Evolutionary conservation across 1,140 invertebrate genomes (phyloP).

Genomic region (Ceratoteleas bidentatus): DNA sequence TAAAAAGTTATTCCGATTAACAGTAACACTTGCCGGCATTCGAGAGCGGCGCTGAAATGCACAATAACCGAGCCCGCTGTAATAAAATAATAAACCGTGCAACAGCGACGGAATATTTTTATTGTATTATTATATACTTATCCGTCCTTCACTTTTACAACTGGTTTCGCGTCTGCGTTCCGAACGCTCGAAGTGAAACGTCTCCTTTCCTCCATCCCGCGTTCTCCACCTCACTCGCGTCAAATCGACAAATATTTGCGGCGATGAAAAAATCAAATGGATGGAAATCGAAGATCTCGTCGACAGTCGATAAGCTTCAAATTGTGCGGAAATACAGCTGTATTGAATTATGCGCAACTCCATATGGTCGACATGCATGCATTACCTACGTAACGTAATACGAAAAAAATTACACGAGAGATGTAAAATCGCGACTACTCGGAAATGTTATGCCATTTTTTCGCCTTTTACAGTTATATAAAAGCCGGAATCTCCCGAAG

Average conservation of each 20-base stretch:
- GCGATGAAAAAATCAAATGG: slow-evolving; percentile 12
- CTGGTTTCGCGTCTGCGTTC: slow-evolving; percentile 12
- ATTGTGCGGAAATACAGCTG: slow-evolving; percentile 11
- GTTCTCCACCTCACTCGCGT: background rate
- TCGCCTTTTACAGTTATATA: too few species aligned
- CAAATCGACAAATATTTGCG: slow-evolving; percentile 17
- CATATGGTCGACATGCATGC: too few species aligned
- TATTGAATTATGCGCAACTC: too few species aligned
- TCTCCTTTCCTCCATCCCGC: background rate
- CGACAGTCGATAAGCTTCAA: slow-evolving; percentile 31
- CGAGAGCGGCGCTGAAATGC: background rate
- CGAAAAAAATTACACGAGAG: too few species aligned
- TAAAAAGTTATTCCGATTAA: slow-evolving; percentile 26
- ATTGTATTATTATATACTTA: slow-evolving; percentile 20
- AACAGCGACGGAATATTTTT: slow-evolving; percentile 21
- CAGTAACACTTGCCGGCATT: slow-evolving; percentile 2
- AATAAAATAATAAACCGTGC: slow-evolving; percentile 31
- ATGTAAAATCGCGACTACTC: too few species aligned
- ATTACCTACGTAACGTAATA: too few species aligned
- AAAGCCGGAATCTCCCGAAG: too few species aligned
- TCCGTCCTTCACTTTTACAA: slow-evolving; percentile 7
- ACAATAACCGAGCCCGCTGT: background rate
- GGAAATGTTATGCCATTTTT: too few species aligned
- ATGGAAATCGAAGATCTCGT: slow-evolving; percentile 19
- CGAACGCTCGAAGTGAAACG: background rate